Conservation (phyloP, 2,888 invertebrate genomes). For the Lasioglossum zephyrum region DNA sequence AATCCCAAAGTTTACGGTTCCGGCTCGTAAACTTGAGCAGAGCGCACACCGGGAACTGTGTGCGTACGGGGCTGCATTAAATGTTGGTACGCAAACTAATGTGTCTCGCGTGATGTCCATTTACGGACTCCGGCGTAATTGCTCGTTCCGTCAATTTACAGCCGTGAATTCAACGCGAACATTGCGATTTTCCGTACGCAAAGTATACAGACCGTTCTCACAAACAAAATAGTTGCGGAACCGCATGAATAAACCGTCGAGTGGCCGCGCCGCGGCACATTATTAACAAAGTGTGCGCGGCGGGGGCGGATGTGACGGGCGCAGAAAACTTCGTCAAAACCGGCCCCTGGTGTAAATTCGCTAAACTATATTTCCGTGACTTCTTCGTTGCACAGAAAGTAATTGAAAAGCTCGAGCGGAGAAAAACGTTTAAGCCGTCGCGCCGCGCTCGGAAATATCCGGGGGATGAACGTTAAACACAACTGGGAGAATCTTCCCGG, state of each 20-base stretch:
- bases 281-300: slow-evolving; percentile 49
- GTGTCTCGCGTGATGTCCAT: slow-evolving; percentile 43
- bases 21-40: slow-evolving; percentile 5
- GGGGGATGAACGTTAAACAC: slow-evolving; percentile 7
- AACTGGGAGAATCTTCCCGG: not conserved
- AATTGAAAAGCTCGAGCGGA: slow-evolving; percentile 33
- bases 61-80: slow-evolving; percentile 37
- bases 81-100: slow-evolving; percentile 20
- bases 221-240: slow-evolving; percentile 52
- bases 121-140: slow-evolving; percentile 49
- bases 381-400: slow-evolving; percentile 22
- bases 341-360: slow-evolving; percentile 37
- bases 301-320: slow-evolving; percentile 20
- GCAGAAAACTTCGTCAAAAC: slow-evolving; percentile 42
- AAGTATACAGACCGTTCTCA: slow-evolving; percentile 35
- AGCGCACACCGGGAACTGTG: not conserved
- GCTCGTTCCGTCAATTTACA: slow-evolving; percentile 62
- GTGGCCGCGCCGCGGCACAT: slow-evolving; percentile 36
- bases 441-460: not conserved
- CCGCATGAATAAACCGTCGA: slow-evolving; percentile 56
- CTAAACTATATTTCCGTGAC: slow-evolving; percentile 42
- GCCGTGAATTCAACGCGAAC: slow-evolving; percentile 46
- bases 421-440: slow-evolving; percentile 11
- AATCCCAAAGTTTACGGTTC: slow-evolving; percentile 20
- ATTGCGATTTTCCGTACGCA: slow-evolving; percentile 45